Base-by-base conservation (phyloP, 2,113 vertebrate genomes). In the Lycaon pictus region DNA sequence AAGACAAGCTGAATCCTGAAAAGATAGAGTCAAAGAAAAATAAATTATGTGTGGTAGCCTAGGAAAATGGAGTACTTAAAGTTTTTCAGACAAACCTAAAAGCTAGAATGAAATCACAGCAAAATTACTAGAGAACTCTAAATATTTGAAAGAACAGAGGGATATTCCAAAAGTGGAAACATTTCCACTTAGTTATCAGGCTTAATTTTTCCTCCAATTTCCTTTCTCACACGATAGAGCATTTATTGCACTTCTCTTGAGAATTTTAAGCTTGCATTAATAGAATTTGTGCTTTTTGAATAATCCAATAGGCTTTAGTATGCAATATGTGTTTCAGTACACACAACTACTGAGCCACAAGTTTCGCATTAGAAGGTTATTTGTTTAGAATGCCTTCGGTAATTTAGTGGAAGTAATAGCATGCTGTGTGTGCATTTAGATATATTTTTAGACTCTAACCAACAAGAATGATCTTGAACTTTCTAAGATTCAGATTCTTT, bases 361-460 rank as follows among this genome's bases (percentile, higher is more conserved):
- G 88, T 98, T 96, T 55, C 95, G 27, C 55, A 96, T 98, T 89
- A 97, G 86, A 97, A 98, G 80, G 96, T 97, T 98, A 96, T 98
- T 98, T 98, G 97, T 98, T 98, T 98, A 88, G 92, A 97, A 93
- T 95, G 94, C 85, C 92, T 98, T 74, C 63, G 86, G 97, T 98
- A 98, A 98, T 98, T 98, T 98, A 98, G 97, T 98, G 97, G 97
- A 98, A 98, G 96, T 98, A 98, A 98, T 98, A 98, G 96, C 97
- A 98, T 97, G 60, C 93, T 98, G 92, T 97, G 97, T 97, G 76
- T 88, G 79, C 97, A 98, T 97, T 95, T 98, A 96, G 91, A 96
- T 96, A 94, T 96, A 98, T 98, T 98, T 97, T 98, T 98, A 98
- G 98, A 97, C 94, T 98, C 80, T 96, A 98, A 98, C 84, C 48